These are phyloP conservation scores for Zoanthus solanderi DNA, from an alignment of 92 coral and sea anemone species.

Conservation along the genomic window DNA sequence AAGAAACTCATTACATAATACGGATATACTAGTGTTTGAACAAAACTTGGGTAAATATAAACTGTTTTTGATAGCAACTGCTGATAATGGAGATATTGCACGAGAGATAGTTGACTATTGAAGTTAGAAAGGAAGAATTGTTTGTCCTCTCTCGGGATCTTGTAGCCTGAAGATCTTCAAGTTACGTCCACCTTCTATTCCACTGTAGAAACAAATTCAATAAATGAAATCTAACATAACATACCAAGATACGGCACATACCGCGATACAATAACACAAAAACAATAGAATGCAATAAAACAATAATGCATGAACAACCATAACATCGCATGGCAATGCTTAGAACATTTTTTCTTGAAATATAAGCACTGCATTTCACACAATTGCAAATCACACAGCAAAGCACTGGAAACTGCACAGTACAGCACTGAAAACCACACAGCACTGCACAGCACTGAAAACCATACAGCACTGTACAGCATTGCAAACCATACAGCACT, in stretches of 20 bases:
- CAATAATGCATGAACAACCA: not conserved
- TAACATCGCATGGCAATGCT: not conserved
- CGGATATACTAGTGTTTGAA: too few relatives aligned
- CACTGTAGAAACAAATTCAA: conserved; percentile 7
- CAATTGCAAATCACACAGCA: too few relatives aligned
- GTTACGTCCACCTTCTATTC: conserved; percentile 71
- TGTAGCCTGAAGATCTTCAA: conserved; percentile 76
- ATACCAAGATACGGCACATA: not conserved
- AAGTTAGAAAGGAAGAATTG: conserved; percentile 68
- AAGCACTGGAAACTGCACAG: too few relatives aligned
- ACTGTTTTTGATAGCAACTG: too few relatives aligned
- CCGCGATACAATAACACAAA: not conserved
- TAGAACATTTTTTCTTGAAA: not conserved
- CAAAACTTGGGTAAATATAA: too few relatives aligned
- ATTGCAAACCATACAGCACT: too few relatives aligned
- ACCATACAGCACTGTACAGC: too few relatives aligned
- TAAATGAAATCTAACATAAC: too few relatives aligned
- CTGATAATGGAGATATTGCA: not conserved
- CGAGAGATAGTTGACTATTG: not conserved
- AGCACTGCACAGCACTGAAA: too few relatives aligned
- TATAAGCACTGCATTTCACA: too few relatives aligned
- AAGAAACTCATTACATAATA: too few relatives aligned
- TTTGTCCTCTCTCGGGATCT: conserved; percentile 94
- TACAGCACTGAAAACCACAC: too few relatives aligned
- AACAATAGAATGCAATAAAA: not conserved